Base-by-base conservation (phyloP, 2,113 vertebrate species). In the Pimephales promelas region DNA sequence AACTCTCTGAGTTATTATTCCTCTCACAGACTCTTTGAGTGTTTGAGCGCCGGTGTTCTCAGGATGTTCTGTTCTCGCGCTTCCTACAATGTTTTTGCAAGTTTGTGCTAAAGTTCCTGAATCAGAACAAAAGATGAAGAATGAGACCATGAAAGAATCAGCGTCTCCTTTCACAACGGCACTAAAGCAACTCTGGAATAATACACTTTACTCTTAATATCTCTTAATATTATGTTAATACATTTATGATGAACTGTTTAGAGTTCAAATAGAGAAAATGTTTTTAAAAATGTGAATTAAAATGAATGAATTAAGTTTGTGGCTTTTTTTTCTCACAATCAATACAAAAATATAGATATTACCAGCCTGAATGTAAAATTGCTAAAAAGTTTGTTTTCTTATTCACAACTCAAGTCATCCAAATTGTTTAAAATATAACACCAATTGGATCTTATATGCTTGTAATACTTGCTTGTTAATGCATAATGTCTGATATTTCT, bases 11-110 rank as follows among this genome's bases (percentile, higher is more conserved):
- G 26, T 40, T 79, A 22, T 88, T 73, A 93, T 93, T 91, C 92
- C 78, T 90, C 91, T 93, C 92, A 94, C 91, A 90, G 68, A 16
- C 47, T 54, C 77, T 75, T 85, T 74, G 36, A 40, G 36, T 40
- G 36, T 40, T 8, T 40, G 36, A 40, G 56, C 57, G 13, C 43
- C 31, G 74, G n/a, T 57, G 11, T 45, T 83, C 75, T 22, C 79
- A 59, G 80, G 78, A 85, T 24, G 47, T 83, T 85, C 84, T 71
- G 84, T 87, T 70, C 81, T 28, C 28, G 28, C 28, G 28, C 28
- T 28, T 28, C 28, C 28, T 28, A 28, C 28, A 28, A 1, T 28
- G 1, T 28, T 28, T 28, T 28, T 28, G 28, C 28, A 28, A 28
- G 28, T 28, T 73, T n/a, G 57, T 47, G 24, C 36, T 34, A 28